Percentiles rank a stretch among this genome's conserved stretches.
Evolutionary conservation across 2,113 vertebrate species (phyloP).

Genomic region (Thryonomys swinderianus): DNA sequence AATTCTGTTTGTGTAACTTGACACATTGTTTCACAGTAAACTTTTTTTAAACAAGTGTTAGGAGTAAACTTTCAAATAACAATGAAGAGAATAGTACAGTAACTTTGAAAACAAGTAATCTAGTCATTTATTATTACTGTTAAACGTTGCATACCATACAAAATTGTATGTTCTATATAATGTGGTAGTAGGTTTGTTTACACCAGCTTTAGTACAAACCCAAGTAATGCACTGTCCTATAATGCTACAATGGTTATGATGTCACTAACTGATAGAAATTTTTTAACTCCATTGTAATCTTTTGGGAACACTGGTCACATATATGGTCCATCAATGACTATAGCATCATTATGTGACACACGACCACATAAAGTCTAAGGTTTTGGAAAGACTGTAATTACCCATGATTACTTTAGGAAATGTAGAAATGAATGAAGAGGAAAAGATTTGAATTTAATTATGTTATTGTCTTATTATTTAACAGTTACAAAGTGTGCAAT

Average conservation of each 20-base stretch:
- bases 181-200: background rate
- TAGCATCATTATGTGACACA: background rate
- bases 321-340: background rate
- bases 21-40: background rate
- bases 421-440: background rate
- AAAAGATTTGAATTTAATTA: background rate
- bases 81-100: background rate
- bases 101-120: background rate
- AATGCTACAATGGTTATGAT: background rate
- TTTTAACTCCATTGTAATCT: background rate
- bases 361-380: background rate
- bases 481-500: background rate
- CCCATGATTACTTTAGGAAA: background rate
- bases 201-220: background rate
- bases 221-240: background rate
- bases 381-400: background rate
- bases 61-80: background rate
- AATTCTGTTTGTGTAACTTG: background rate
- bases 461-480: background rate
- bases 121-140: background rate
- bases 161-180: background rate
- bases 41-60: background rate
- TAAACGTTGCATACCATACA: background rate
- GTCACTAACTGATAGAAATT: background rate
- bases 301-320: background rate